Evolutionary conservation across 1,140 invertebrate genomes (phyloP), one percentile per base, ranked within the genome.

Genomic region (Saxidomus purpurata): DNA sequence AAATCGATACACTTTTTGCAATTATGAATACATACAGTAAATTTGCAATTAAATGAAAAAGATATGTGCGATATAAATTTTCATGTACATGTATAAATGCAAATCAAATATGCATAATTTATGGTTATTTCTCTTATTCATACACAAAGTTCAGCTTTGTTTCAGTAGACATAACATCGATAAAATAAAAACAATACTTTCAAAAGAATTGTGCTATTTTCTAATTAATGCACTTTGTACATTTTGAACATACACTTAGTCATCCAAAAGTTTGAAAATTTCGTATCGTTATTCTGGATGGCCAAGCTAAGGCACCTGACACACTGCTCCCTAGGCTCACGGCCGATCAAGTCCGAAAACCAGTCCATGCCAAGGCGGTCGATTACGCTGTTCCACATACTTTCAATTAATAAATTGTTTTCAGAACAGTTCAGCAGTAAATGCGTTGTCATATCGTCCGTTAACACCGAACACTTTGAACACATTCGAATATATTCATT

Each of bases 281-380:
- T 59, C 52, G 52, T 59, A 59, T 59, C 52, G 52, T 59, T 59
- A 59, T 59, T 59, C 52, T 59, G 52, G 52, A 59, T 59, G 52
- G 52, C 52, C 52, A 59, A 59, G 52, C 52, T 59, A 59, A 59
- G 52, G 52, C 52, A 59, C 43, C 43, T 43, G 43, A 43, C 43
- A 43, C 43, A 43, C 43, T 43, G 43, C 43, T 43, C 43, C 43
- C 43, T 43, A 43, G 43, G 43, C 43, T 43, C 43, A 43, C 43
- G 43, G 43, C 43, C 43, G 43, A 43, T 43, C 43, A 43, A 43
- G 43, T 43, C 43, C 43, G 43, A 43, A 43, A 43, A 43, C 43
- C 43, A 43, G 43, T 43, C 43, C 43, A 43, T 43, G 43, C 43
- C 43, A 43, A 43, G 43, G 43, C 43, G 43, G 43, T 43, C 43